Evolutionary conservation across 2,113 vertebrate species (phyloP).

Genomic region (Arizona elegans): DNA sequence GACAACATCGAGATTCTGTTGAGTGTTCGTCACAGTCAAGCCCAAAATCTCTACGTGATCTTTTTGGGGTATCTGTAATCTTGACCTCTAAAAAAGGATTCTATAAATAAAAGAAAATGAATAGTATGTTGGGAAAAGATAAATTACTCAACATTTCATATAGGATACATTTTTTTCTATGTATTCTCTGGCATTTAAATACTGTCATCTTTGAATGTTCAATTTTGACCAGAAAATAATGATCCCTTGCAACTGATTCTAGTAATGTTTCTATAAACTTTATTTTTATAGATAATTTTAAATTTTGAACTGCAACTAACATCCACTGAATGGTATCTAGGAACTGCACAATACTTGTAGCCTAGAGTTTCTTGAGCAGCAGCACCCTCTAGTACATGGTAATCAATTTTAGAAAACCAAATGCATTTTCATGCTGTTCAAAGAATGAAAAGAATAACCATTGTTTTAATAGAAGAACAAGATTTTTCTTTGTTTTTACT

Average conservation of each 20-base stretch:
- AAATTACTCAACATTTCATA: not conserved
- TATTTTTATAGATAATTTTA: not conserved
- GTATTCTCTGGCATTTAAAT: not conserved
- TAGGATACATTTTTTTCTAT: not conserved
- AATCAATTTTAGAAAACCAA: not conserved
- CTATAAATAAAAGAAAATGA: conserved; percentile 68
- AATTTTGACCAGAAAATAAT: not conserved
- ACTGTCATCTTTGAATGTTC: not conserved
- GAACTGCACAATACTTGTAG: not conserved
- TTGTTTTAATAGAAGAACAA: not conserved
- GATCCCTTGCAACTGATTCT: not conserved
- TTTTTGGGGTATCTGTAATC: conserved; percentile 86
- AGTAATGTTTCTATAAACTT: not conserved
- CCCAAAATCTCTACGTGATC: conserved; percentile 85
- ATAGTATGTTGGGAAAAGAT: not conserved
- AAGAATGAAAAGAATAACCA: not conserved
- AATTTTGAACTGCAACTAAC: not conserved
- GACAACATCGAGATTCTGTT: conserved; percentile 91
- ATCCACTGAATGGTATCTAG: not conserved
- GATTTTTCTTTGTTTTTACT: not conserved
- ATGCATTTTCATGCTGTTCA: not conserved
- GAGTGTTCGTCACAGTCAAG: conserved; percentile 96
- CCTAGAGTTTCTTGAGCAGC: not conserved
- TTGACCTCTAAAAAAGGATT: conserved; percentile 97
- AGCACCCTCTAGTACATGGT: not conserved